phyloP scores from a whole-genome alignment of 2,888 invertebrate genomes.

The Disparrhopalites patrizii region DNA sequence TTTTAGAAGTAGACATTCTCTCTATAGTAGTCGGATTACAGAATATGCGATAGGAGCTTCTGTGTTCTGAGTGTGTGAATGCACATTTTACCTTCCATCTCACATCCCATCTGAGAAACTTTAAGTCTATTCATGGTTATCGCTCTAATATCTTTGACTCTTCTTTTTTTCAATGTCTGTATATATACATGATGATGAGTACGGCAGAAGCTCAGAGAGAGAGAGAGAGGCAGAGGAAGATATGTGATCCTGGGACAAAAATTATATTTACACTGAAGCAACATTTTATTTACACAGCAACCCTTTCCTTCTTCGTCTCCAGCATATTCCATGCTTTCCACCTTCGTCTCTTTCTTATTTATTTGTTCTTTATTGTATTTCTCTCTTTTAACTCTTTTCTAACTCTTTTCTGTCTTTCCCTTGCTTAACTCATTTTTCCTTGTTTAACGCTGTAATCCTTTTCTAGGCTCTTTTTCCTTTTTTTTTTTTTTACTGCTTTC shows the following conservation, averaged over 20 bases:
- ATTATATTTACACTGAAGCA: constrained; percentile 23
- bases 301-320: not conserved
- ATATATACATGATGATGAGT: not conserved
- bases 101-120: constrained; percentile 25
- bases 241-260: constrained; percentile 13
- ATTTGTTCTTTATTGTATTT: too few species aligned
- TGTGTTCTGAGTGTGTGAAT: not conserved
- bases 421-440: not conserved
- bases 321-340: too few species aligned
- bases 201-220: not conserved
- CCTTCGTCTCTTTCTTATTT: too few species aligned
- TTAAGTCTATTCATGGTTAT: constrained; percentile 23
- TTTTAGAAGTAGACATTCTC: too few species aligned
- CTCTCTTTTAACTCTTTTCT: not conserved
- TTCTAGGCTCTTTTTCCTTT: too few species aligned
- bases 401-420: not conserved
- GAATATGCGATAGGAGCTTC: not conserved
- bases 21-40: constrained; percentile 6
- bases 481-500: too few species aligned
- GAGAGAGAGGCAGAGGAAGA: not conserved
- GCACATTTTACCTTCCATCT: constrained; percentile 21
- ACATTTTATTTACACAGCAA: constrained; percentile 9
- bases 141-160: constrained; percentile 17
- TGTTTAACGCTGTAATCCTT: too few species aligned
- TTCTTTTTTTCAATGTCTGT: not conserved